These are phyloP conservation scores for Poeciliopsis prolifica DNA, from an alignment of 2,113 vertebrate species.

Conservation along the genomic window DNA sequence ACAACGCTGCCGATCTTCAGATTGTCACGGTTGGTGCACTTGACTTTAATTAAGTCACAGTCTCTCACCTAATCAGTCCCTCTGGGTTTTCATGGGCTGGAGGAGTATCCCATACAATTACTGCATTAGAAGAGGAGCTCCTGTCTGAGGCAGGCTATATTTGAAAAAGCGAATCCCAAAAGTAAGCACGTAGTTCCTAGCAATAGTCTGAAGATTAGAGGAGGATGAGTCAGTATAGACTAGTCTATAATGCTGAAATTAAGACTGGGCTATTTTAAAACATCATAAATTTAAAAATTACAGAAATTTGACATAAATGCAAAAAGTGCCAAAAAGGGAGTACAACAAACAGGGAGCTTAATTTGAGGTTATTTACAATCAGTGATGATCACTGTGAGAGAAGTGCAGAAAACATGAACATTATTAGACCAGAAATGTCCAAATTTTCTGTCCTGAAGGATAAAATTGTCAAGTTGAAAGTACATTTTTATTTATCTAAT, in stretches of 20 bases:
- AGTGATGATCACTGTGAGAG: no score
- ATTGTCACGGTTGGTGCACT: slow-evolving; percentile 23
- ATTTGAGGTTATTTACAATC: no score
- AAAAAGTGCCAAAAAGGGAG: no score
- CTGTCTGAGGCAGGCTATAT: slow-evolving; percentile 24
- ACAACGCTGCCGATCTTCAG: slow-evolving; percentile 10
- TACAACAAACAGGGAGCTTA: no score
- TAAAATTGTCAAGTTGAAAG: no score
- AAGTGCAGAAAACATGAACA: no score
- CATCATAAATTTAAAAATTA: not conserved
- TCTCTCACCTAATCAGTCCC: slow-evolving; percentile 52
- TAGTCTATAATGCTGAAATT: not conserved
- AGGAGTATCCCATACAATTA: slow-evolving; percentile 38
- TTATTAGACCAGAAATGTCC: no score
- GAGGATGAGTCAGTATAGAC: not conserved
- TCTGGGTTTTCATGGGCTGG: slow-evolving; percentile 40
- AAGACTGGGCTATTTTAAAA: not conserved
- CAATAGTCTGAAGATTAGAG: slow-evolving; percentile 6
- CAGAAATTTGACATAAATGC: not conserved
- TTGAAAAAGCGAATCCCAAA: slow-evolving; percentile 27
- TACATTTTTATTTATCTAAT: no score
- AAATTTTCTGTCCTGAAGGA: no score
- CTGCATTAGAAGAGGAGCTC: slow-evolving; percentile 12
- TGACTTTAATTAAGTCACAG: slow-evolving; percentile 46
- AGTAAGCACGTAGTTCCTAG: slow-evolving; percentile 13